A percentile compares a stretch with the other conserved stretches of the same genome.
These are phyloP conservation scores for Liolophura sinensis DNA, from an alignment of 1,140 invertebrate genomes.

Conservation along the genomic window DNA sequence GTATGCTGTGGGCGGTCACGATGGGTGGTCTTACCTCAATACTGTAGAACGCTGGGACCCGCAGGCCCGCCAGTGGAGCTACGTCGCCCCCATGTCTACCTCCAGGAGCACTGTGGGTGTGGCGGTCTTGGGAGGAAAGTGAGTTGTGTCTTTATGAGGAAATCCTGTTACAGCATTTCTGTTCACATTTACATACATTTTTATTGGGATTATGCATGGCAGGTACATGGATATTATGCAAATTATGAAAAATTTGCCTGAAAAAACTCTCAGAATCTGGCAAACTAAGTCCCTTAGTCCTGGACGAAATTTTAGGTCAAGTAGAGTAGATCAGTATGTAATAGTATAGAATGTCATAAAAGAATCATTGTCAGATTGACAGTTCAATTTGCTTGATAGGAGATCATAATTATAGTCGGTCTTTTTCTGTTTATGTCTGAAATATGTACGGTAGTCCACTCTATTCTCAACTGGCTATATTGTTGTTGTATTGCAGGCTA, in stretches of 20 bases:
- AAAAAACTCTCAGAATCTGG: neutral
- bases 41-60: constrained; percentile 93
- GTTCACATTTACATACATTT: neutral
- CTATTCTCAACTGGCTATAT: neutral
- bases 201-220: neutral
- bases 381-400: too few relatives aligned
- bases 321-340: too few relatives aligned
- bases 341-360: too few relatives aligned
- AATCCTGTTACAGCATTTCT: neutral
- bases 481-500: constrained; percentile 63
- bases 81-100: constrained; percentile 83
- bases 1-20: constrained; percentile 93
- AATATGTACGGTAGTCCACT: too few relatives aligned
- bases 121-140: constrained; percentile 81
- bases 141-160: constrained; percentile 27
- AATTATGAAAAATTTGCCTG: neutral
- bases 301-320: too few relatives aligned
- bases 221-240: neutral
- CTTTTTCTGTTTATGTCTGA: too few relatives aligned
- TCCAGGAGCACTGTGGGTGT: constrained; percentile 87
- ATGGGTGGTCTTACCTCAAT: constrained; percentile 92
- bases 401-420: too few relatives aligned
- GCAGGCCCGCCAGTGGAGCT: constrained; percentile 80
- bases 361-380: too few relatives aligned
- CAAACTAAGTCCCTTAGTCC: too few relatives aligned